phyloP scores from a whole-genome alignment of 2,888 invertebrate genomes.

The Stramonita haemastoma region DNA sequence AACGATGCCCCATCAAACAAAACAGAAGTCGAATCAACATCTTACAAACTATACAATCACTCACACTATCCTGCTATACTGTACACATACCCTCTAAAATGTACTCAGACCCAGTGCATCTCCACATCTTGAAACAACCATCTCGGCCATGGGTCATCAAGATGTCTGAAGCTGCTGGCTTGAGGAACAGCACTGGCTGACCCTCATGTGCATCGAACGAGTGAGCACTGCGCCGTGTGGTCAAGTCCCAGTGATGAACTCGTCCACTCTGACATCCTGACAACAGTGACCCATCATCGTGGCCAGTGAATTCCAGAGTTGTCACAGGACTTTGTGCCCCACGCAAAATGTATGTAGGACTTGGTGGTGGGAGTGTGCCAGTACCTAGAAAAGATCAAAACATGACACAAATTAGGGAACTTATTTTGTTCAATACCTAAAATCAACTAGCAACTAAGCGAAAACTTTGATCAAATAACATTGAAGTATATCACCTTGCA shows the following conservation, averaged over 20 bases:
- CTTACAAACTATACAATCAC: neutral
- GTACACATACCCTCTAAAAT: conserved; percentile 13
- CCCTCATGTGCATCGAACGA: conserved; percentile 53
- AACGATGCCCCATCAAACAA: too few species aligned
- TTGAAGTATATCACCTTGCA: too few species aligned
- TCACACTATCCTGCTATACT: neutral
- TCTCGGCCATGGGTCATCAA: conserved; percentile 68
- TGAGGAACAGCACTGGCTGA: conserved; percentile 59
- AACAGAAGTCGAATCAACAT: too few species aligned
- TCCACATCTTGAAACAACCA: conserved; percentile 61
- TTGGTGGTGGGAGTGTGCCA: conserved; percentile 46
- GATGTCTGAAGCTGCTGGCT: conserved; percentile 44
- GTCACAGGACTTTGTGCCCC: conserved; percentile 57
- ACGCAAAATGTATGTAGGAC: conserved; percentile 56
- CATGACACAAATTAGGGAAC: neutral
- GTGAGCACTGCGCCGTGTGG: conserved; percentile 48
- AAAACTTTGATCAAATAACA: too few species aligned
- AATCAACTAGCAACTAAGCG: too few species aligned
- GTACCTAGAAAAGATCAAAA: neutral
- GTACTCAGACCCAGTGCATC: conserved; percentile 48
- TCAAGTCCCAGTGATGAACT: conserved; percentile 60
- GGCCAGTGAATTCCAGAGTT: conserved; percentile 49
- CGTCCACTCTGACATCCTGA: conserved; percentile 61
- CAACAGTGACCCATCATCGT: conserved; percentile 47
- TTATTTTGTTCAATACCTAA: too few species aligned